Conservation (phyloP, 1,140 invertebrate genomes). For the Micrasema minimum region DNA sequence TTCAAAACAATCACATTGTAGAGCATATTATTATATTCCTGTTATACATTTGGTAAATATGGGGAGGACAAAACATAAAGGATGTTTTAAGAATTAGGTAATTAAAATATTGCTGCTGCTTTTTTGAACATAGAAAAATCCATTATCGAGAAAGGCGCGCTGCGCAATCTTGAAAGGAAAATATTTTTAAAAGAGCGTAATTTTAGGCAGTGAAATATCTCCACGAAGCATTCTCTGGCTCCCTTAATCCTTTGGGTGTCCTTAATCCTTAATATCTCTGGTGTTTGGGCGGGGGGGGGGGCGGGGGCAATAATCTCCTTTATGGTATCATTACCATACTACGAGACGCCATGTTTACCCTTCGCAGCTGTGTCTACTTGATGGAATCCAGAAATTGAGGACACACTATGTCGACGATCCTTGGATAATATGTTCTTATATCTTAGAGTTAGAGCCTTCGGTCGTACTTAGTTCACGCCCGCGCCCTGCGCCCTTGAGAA, state of each 20-base stretch:
- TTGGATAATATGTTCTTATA: not conserved
- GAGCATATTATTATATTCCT: too few relatives aligned
- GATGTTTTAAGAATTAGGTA: too few relatives aligned
- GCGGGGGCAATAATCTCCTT: slow-evolving; percentile 45
- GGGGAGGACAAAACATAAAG: too few relatives aligned
- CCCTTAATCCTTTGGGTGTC: slow-evolving; percentile 27
- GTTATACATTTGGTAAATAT: too few relatives aligned
- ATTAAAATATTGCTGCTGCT: too few relatives aligned
- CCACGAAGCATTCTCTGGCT: slow-evolving; percentile 12
- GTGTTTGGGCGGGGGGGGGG: slow-evolving; percentile 17
- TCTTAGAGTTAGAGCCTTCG: not conserved
- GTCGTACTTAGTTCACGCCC: too few relatives aligned
- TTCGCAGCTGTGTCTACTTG: slow-evolving; percentile 43
- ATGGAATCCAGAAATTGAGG: slow-evolving; percentile 44
- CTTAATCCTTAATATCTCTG: slow-evolving; percentile 38
- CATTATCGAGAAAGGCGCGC: too few relatives aligned
- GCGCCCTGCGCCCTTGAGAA: not conserved
- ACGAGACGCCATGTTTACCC: slow-evolving; percentile 42
- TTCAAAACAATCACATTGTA: too few relatives aligned
- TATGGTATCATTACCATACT: slow-evolving; percentile 47
- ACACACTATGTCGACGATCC: slow-evolving; percentile 7
- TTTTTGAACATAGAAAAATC: too few relatives aligned
- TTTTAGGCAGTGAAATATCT: slow-evolving; percentile 15
- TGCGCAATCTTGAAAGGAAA: not conserved
- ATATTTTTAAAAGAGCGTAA: slow-evolving; percentile 4